Percentiles rank a stretch among this genome's conserved stretches.
Conservation (phyloP, 2,113 vertebrate genomes). For the Mastomys natalensis region DNA sequence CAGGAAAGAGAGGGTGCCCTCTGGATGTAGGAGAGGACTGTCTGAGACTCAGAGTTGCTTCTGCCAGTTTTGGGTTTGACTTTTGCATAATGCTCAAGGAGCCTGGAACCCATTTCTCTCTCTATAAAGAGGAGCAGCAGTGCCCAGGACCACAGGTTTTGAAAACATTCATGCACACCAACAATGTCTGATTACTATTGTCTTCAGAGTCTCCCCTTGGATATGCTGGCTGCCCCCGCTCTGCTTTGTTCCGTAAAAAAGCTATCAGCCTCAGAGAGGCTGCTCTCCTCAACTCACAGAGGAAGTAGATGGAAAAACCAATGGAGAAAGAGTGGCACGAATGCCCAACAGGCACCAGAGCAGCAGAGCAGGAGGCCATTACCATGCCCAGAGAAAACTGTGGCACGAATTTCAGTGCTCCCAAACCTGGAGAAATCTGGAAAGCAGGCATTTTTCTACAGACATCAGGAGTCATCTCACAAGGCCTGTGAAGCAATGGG, state of each 20-base stretch:
- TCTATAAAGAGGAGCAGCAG: not conserved
- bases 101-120: not conserved
- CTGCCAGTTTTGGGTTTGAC: not conserved
- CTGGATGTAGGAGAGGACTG: fast-evolving
- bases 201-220: not conserved
- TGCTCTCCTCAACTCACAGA: not conserved
- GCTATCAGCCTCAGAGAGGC: not conserved
- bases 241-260: not conserved
- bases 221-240: not conserved
- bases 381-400: too few species aligned
- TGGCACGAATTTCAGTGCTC: not conserved
- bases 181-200: not conserved
- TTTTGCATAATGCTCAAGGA: not conserved
- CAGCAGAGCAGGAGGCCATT: not conserved
- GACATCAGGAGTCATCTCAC: not conserved
- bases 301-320: not conserved
- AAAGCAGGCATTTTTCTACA: not conserved
- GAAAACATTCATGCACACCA: not conserved
- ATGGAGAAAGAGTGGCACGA: not conserved
- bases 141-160: not conserved
- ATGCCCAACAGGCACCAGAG: not conserved
- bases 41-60: not conserved
- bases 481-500: not conserved
- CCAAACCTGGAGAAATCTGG: not conserved
- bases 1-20: not conserved